These are phyloP conservation scores for Spodoptera picta DNA, from an alignment of 2,888 invertebrate genomes.

Conservation along the genomic window DNA sequence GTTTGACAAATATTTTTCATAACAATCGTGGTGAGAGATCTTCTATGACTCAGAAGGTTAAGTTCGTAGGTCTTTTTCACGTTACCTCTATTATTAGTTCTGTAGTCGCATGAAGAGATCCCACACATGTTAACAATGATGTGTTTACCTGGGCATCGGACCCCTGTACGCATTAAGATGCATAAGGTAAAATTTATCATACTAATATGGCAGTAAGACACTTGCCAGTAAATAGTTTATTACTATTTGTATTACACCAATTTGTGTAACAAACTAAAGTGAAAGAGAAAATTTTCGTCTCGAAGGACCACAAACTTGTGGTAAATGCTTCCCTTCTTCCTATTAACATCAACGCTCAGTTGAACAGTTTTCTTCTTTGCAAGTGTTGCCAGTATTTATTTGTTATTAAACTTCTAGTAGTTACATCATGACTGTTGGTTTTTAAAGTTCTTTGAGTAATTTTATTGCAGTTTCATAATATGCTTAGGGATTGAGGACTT, in stretches of 20 bases:
- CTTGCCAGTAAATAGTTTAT: not conserved
- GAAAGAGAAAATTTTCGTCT: not conserved
- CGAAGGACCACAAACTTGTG: slow-evolving; percentile 5
- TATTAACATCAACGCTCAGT: not conserved
- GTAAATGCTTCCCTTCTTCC: slow-evolving; percentile 3
- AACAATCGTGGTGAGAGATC: too few relatives aligned
- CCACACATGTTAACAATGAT: too few relatives aligned
- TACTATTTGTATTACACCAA: not conserved
- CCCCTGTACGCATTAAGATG: too few relatives aligned
- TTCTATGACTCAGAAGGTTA: too few relatives aligned
- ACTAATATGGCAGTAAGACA: too few relatives aligned
- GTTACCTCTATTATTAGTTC: too few relatives aligned
- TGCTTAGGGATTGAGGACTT: too few relatives aligned
- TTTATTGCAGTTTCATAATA: slow-evolving; percentile 1
- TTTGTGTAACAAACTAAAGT: slow-evolving; percentile 16
- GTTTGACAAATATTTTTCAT: too few relatives aligned
- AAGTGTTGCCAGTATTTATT: slow-evolving; percentile 4
- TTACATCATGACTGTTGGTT: not conserved
- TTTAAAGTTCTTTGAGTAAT: not conserved
- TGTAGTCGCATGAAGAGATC: too few relatives aligned
- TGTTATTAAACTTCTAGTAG: slow-evolving; percentile 2
- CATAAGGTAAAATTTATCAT: too few relatives aligned
- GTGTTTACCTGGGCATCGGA: too few relatives aligned
- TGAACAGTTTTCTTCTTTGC: not conserved
- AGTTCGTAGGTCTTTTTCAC: too few relatives aligned